Base-by-base conservation (phyloP, 2,113 vertebrate genomes). In the Osmerus eperlanus region DNA sequence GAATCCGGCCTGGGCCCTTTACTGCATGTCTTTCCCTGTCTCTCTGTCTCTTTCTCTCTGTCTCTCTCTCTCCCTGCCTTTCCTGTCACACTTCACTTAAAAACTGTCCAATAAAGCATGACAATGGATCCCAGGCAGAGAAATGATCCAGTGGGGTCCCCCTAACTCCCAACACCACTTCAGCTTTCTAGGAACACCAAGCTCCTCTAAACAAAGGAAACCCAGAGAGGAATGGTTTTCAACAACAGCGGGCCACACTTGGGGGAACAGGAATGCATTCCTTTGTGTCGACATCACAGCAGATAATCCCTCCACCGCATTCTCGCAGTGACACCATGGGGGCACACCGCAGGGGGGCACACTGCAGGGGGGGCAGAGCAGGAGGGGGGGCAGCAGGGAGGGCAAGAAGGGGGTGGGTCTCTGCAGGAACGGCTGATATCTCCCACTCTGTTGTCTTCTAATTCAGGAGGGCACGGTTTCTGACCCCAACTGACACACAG, bases 251-350 rank as follows among this genome's bases (percentile, higher is more conserved):
- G 61, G 15, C 61, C 61, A 63, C 32, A 25, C 61, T 63, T 15
- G 28, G 41, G 7, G 61, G 61, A 28, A 8, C 15, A 29, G 16
- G 29, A 64, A 64, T 64, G 62, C 29, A 64, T 64, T 64, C 62
- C 62, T 64, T 32, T 29, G 29, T 64, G 28, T 18, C 29, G 62
- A 64, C 62, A 18, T 28, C 62, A 64, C 28, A 29, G 62, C 23
- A 64, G 62, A 64, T 29, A 64, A 64, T 29, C 15, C 61, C 61
- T 32, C 61, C 16, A 28, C 32, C 61, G 18, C 61, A 64, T 64
- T 64, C 61, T 64, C 16, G 7, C 9, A 16, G 29, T 64, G 61
- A 64, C 61, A 16, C 61, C 61, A 64, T 64, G 28, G 61, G 29
- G 61, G 19, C 23, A 9, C 41, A 11, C 9, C 41, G 7, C 41